phyloP scores from a whole-genome alignment of 2,888 invertebrate genomes.

The Phengaris alcon region DNA sequence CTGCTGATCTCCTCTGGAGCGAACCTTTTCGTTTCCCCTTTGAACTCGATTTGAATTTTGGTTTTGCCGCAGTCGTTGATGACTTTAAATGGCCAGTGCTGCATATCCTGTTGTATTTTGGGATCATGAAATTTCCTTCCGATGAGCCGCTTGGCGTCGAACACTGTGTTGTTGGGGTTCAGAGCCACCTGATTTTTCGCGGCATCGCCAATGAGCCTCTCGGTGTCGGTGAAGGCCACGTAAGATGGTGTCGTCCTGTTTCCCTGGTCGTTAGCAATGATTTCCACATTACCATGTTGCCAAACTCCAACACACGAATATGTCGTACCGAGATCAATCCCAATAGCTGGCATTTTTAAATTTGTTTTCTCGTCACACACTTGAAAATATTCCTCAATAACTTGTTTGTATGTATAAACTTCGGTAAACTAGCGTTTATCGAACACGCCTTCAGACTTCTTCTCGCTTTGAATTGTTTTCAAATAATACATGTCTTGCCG shows the following conservation, averaged over 20 bases:
- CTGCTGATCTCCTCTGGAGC: conserved; percentile 86
- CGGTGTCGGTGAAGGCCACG: conserved; percentile 91
- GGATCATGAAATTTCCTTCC: conserved; percentile 87
- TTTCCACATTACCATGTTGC: conserved; percentile 89
- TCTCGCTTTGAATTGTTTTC: conserved; percentile 32
- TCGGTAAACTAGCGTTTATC: conserved; percentile 30
- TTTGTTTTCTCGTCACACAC: conserved; percentile 34
- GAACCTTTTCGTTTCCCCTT: conserved; percentile 82
- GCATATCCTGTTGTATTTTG: conserved; percentile 88
- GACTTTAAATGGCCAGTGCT: conserved; percentile 91
- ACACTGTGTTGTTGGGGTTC: conserved; percentile 87
- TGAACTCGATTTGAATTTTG: conserved; percentile 83
- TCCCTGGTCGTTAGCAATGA: conserved; percentile 93
- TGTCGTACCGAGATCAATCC: conserved; percentile 89
- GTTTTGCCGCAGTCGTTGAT: conserved; percentile 82
- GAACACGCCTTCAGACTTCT: conserved; percentile 16
- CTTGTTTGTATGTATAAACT: conserved; percentile 20
- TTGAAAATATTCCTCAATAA: conserved; percentile 29
- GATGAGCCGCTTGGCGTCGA: conserved; percentile 89
- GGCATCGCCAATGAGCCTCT: conserved; percentile 91
- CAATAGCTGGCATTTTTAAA: conserved; percentile 63
- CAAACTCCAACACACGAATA: conserved; percentile 92
- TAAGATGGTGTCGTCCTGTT: conserved; percentile 93
- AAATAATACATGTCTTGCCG: conserved; percentile 25
- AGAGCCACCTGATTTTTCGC: conserved; percentile 91